Evolutionary conservation across 64 coral and sea anemone genomes (phyloP).

Genomic region (Montipora foliosa): DNA sequence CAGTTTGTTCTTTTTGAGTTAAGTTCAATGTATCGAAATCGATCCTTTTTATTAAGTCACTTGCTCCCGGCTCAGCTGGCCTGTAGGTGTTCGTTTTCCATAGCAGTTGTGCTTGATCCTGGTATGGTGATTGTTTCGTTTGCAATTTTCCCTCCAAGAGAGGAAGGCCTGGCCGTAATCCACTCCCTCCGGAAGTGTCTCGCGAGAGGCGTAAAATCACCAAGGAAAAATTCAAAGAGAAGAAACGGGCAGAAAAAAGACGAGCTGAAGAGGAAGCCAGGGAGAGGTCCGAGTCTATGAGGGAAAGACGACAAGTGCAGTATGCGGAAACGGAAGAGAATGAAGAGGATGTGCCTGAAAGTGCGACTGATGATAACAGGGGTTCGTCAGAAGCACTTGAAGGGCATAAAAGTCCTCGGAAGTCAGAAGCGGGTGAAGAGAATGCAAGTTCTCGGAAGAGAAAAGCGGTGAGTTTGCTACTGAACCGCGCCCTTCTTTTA

Average conservation of each 20-base stretch:
- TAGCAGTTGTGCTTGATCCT: neutral
- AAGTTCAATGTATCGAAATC: no score
- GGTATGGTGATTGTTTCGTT: neutral
- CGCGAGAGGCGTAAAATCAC: conserved; percentile 6
- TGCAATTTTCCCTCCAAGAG: neutral
- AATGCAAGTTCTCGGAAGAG: neutral
- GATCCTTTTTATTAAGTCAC: no score
- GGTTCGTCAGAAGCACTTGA: neutral
- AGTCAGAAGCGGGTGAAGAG: neutral
- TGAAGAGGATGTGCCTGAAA: neutral
- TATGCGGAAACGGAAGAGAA: neutral
- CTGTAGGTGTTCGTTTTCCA: neutral
- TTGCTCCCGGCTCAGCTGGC: no score
- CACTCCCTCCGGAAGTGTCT: conserved; percentile 27
- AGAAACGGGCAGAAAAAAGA: conserved; percentile 15
- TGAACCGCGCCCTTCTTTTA: neutral
- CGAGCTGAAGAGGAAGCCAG: conserved; percentile 1
- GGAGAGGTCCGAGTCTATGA: neutral
- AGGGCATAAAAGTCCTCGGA: neutral
- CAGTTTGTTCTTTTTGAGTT: no score
- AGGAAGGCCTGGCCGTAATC: neutral
- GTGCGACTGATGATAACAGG: neutral
- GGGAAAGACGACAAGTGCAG: neutral
- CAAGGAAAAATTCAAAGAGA: conserved; percentile 3
- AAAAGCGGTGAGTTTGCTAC: conserved; percentile 20